These are phyloP conservation scores for Trematocara macrostoma DNA, from an alignment of 2,113 vertebrate species.

Conservation along the genomic window DNA sequence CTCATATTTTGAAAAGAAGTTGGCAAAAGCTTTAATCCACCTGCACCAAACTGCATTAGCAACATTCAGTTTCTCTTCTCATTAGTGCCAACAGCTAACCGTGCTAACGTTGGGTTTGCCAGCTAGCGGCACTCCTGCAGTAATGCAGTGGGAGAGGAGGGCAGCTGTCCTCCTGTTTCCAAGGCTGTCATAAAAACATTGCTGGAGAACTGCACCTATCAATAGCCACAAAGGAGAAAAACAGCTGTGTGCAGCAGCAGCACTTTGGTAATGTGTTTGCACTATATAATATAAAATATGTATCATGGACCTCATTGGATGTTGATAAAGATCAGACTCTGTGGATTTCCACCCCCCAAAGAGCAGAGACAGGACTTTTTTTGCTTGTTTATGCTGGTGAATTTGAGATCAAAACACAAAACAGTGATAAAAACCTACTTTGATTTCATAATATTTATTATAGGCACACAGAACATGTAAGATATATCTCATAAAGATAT, in stretches of 20 bases:
- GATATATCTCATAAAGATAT: background rate
- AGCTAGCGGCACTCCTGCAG: background rate
- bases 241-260: background rate
- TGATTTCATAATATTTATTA: background rate
- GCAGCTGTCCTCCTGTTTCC: background rate
- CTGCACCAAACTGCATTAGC: background rate
- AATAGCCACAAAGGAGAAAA: background rate
- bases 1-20: background rate
- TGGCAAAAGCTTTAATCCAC: background rate
- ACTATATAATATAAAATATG: background rate
- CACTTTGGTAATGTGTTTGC: background rate
- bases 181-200: background rate
- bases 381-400: background rate
- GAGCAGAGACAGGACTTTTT: background rate
- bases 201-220: background rate
- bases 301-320: background rate
- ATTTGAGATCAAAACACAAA: background rate
- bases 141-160: background rate
- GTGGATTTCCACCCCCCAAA: background rate
- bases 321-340: background rate
- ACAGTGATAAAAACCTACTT: background rate
- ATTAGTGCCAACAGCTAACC: background rate
- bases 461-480: background rate
- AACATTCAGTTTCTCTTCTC: background rate
- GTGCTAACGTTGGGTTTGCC: background rate